Base-by-base conservation (phyloP, 2,113 vertebrate species). In the Pampusana beccarii region DNA sequence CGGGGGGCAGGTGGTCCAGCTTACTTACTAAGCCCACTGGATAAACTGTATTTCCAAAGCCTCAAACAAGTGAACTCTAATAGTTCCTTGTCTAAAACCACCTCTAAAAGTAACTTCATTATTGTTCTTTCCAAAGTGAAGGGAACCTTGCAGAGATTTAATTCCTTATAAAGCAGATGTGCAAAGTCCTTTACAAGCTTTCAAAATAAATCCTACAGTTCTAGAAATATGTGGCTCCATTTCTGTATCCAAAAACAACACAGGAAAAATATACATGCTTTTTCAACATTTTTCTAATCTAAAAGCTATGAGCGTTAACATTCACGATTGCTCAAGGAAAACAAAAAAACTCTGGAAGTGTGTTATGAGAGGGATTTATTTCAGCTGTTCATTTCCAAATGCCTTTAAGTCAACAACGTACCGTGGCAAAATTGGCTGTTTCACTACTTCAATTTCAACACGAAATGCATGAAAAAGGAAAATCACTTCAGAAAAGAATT, bases 311-410 rank as follows among this genome's bases (percentile, higher is more conserved):
- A 92, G 26, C 69, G 72, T 79, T 80, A 83, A 83, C 72, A 94
- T 81, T 44, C 44, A 84, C 81, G 34, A 80, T 15, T 60, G 80
- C 87, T 79, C 53, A 81, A 72, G 48, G 74, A 93, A 93, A 92
- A 90, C 3, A 3, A 69, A 86, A 46, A 92, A 91, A 15, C 62
- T 67, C 88, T 61, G n/a, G 14, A 84, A 69, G 38, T 33, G 21
- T 56, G 24, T 81, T 79, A 91, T 5, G 2, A 80, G 46, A 84
- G 53, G 51, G 75, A 92, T 92, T 92, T 92, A 92, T 84, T 94
- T 95, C 86, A 93, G 88, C 86, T 72, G 24, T 69, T 88, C 26
- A 21, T 38, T 81, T 94, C 80, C 62, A 95, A 94, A 92, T 72
- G 91, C 78, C 73, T 92, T 84, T 57, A 90, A 86, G 65, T 88